Evolutionary conservation across 2,113 vertebrate genomes (phyloP).

Genomic region (Athene cunicularia): DNA sequence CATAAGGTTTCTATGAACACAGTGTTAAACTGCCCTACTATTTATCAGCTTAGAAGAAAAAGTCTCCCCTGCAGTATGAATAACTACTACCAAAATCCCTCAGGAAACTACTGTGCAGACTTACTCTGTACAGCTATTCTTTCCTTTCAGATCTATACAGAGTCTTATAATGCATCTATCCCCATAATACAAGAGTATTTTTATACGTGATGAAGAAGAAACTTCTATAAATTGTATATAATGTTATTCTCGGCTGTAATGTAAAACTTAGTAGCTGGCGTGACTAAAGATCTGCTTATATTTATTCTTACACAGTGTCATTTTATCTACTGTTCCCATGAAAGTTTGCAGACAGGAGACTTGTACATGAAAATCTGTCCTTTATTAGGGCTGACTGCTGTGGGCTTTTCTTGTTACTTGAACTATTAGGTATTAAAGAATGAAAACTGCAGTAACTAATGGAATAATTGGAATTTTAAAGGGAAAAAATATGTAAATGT

Average conservation of each 20-base stretch:
- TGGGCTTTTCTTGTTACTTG: neutral
- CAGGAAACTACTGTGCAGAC: neutral
- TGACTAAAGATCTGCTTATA: neutral
- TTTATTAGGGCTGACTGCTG: neutral
- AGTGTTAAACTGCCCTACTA: neutral
- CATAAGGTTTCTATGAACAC: neutral
- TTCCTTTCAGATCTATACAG: neutral
- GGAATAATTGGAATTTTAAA: neutral
- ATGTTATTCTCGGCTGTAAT: neutral
- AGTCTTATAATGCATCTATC: neutral
- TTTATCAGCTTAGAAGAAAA: neutral
- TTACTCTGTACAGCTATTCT: neutral
- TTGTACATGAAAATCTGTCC: neutral
- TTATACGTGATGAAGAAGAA: neutral
- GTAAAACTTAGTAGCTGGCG: neutral
- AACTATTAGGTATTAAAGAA: conserved; percentile 22
- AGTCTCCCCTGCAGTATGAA: neutral
- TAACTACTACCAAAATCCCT: neutral
- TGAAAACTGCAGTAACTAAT: neutral
- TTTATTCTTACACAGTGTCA: neutral
- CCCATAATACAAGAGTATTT: neutral
- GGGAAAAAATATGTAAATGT: neutral
- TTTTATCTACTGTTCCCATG: neutral
- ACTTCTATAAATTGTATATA: neutral
- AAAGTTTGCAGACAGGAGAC: neutral